phyloP scores from a whole-genome alignment of 2,888 invertebrate genomes.

The Hyposoter didymator region DNA sequence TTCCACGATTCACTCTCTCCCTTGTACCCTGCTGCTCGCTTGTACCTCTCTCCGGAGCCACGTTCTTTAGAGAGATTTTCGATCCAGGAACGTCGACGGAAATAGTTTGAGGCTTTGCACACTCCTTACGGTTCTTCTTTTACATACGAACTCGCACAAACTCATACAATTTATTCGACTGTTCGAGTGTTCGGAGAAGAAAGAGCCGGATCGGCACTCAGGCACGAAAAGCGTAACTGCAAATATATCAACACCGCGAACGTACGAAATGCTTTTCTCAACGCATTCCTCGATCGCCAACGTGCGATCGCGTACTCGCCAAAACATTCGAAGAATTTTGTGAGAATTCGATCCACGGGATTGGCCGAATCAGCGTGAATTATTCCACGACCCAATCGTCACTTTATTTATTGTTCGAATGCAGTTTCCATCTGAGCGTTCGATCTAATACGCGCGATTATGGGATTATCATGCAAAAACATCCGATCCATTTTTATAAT shows the following conservation, averaged over 20 bases:
- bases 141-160: slow-evolving; percentile 30
- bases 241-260: slow-evolving; percentile 55
- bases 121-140: slow-evolving; percentile 48
- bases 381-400: background rate
- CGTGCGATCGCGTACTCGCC: slow-evolving; percentile 54
- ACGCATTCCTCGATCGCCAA: slow-evolving; percentile 54
- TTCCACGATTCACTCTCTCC: slow-evolving; percentile 26
- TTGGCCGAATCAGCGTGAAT: slow-evolving; percentile 30
- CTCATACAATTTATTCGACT: slow-evolving; percentile 20
- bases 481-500: background rate
- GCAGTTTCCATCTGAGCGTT: background rate
- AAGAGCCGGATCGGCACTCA: slow-evolving; percentile 19
- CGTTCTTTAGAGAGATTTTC: slow-evolving; percentile 42
- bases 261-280: slow-evolving; percentile 33
- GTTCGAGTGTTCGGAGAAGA: slow-evolving; percentile 24
- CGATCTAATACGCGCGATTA: too few relatives aligned
- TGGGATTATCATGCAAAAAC: background rate
- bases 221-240: slow-evolving; percentile 55
- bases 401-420: background rate
- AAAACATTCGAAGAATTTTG: slow-evolving; percentile 47
- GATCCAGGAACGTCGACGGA: slow-evolving; percentile 56
- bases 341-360: background rate
- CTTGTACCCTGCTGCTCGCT: too few relatives aligned
- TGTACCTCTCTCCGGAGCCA: slow-evolving; percentile 9
- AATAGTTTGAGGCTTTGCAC: slow-evolving; percentile 63